These are phyloP conservation scores for Drosophila subpulchrella DNA, from an alignment of 1,140 invertebrate species.

Conservation along the genomic window DNA sequence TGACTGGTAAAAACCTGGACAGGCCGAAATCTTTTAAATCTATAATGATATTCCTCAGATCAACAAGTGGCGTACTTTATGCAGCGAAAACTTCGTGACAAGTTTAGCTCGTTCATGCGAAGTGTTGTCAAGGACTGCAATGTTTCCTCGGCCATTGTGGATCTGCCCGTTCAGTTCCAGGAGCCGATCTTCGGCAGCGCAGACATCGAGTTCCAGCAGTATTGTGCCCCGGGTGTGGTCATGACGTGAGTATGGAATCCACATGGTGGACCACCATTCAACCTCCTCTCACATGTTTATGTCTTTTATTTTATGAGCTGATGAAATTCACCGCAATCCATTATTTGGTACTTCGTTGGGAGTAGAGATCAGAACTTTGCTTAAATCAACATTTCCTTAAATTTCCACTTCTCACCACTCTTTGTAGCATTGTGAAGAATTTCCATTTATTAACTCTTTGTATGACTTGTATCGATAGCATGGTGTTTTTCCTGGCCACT, in stretches of 20 bases:
- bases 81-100: slow-evolving; percentile 87
- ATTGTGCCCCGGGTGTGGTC: slow-evolving; percentile 92
- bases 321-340: slow-evolving; percentile 17
- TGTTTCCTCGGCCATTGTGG: slow-evolving; percentile 85
- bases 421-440: neutral
- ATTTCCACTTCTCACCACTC: neutral
- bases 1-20: slow-evolving; percentile 68
- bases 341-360: slow-evolving; percentile 7
- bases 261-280: too few species aligned
- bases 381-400: neutral
- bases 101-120: slow-evolving; percentile 87
- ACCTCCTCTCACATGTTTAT: neutral
- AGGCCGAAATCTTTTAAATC: neutral
- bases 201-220: slow-evolving; percentile 88
- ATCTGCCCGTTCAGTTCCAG: slow-evolving; percentile 88
- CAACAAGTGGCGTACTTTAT: slow-evolving; percentile 89
- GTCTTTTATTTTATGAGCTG: slow-evolving; percentile 26
- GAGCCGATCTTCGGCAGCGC: slow-evolving; percentile 89
- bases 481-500: slow-evolving; percentile 92
- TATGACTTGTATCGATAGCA: slow-evolving; percentile 85
- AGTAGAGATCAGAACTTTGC: neutral
- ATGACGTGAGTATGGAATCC: slow-evolving; percentile 86
- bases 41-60: slow-evolving; percentile 77
- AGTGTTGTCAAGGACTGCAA: slow-evolving; percentile 87
- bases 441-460: neutral